Percentiles rank a stretch among this genome's conserved stretches.
phyloP scores from a whole-genome alignment of 1,140 invertebrate genomes.

The Latrodectus geometricus region DNA sequence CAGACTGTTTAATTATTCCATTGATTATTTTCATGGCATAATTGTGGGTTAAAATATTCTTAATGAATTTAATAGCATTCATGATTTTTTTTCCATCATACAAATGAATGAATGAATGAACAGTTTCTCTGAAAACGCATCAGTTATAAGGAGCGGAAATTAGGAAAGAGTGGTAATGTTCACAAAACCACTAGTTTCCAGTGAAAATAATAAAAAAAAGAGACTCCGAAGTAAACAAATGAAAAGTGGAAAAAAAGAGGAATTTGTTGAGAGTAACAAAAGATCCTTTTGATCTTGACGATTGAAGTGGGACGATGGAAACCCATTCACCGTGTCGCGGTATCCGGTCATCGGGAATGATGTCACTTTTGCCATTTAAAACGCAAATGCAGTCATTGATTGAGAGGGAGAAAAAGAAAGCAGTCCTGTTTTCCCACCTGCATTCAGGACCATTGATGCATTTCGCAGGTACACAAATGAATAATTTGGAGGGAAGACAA shows the following conservation, averaged over 20 bases:
- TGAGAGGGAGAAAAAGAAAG: conserved; percentile 12
- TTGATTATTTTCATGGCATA: too few relatives aligned
- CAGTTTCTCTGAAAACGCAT: too few relatives aligned
- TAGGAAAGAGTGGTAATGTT: not conserved
- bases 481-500: not conserved
- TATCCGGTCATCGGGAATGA: conserved; percentile 25
- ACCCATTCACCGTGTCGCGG: conserved; percentile 33
- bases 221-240: not conserved
- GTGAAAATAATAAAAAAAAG: not conserved
- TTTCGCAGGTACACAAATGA: not conserved
- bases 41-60: too few relatives aligned
- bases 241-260: not conserved
- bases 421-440: not conserved
- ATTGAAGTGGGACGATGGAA: conserved; percentile 36
- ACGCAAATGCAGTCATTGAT: conserved; percentile 15
- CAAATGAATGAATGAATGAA: too few relatives aligned
- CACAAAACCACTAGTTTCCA: conserved; percentile 9
- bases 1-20: too few relatives aligned
- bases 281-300: conserved; percentile 25
- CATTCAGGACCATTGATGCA: not conserved
- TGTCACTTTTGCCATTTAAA: conserved; percentile 20
- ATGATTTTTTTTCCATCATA: too few relatives aligned
- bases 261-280: conserved; percentile 4
- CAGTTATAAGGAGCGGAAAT: not conserved
- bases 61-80: too few relatives aligned